Percentiles rank a stretch among this genome's conserved stretches.
These are phyloP conservation scores for Stegana nigrithorax DNA, from an alignment of 2,888 invertebrate genomes.

Conservation along the genomic window DNA sequence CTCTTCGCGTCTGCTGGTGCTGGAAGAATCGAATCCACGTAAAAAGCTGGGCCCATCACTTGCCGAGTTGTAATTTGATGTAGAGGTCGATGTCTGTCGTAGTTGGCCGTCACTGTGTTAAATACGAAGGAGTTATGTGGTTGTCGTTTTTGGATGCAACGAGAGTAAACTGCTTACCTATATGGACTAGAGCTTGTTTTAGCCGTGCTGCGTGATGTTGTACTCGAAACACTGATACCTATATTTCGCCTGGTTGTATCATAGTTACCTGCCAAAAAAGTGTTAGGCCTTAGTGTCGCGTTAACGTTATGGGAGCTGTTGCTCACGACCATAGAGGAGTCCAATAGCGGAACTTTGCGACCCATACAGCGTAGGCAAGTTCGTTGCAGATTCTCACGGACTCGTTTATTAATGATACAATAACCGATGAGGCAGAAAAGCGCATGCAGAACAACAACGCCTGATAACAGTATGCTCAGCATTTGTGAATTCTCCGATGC, in stretches of 20 bases:
- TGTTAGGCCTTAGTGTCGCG: constrained; percentile 60
- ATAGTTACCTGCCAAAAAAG: constrained; percentile 66
- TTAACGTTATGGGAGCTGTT: constrained; percentile 84
- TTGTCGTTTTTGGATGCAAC: constrained; percentile 4
- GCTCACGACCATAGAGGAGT: constrained; percentile 79
- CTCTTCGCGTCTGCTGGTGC: constrained; percentile 58
- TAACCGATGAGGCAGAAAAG: constrained; percentile 87
- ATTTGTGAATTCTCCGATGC: constrained; percentile 80
- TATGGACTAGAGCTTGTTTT: constrained; percentile 95
- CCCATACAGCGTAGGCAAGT: constrained; percentile 80
- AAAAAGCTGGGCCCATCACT: constrained; percentile 82
- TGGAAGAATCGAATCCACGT: constrained; percentile 70
- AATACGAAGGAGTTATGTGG: background rate
- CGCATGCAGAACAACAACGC: constrained; percentile 82
- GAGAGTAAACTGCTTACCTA: no score
- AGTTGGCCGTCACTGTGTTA: constrained; percentile 80
- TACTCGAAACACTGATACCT: constrained; percentile 94
- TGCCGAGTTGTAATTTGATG: constrained; percentile 87
- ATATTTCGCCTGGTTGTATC: constrained; percentile 80
- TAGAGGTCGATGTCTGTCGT: constrained; percentile 85
- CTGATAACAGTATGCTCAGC: constrained; percentile 82
- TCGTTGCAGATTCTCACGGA: constrained; percentile 76
- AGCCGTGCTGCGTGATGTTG: constrained; percentile 92
- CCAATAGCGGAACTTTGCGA: constrained; percentile 82
- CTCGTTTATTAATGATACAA: constrained; percentile 87